phyloP scores from a whole-genome alignment of 1,140 invertebrate genomes.

The Battus philenor region DNA sequence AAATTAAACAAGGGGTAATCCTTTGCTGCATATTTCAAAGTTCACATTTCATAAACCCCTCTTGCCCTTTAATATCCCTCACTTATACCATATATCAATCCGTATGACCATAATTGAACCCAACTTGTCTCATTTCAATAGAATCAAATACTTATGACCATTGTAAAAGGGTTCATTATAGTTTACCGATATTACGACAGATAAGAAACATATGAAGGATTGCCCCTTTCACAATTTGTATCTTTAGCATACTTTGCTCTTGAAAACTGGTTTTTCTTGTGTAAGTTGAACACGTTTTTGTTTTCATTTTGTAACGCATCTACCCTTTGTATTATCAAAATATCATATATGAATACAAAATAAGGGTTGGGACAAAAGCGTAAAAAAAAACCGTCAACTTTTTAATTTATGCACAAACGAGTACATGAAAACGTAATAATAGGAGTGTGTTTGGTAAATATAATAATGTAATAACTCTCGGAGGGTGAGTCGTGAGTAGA shows the following conservation, averaged over 20 bases:
- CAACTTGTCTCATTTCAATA: conserved; percentile 35
- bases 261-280: conserved; percentile 69
- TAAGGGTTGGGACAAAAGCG: conserved; percentile 71
- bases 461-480: conserved; percentile 71
- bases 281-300: conserved; percentile 56
- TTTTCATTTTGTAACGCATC: conserved; percentile 59
- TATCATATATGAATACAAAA: conserved; percentile 75
- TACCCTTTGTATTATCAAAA: conserved; percentile 71
- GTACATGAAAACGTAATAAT: conserved; percentile 75
- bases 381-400: conserved; percentile 60
- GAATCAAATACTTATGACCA: conserved; percentile 51
- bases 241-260: conserved; percentile 65
- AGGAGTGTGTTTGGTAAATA: conserved; percentile 74
- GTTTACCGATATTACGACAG: conserved; percentile 30
- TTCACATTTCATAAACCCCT: conserved; percentile 67
- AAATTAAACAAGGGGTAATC: conserved; percentile 72
- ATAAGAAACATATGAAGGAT: conserved; percentile 66
- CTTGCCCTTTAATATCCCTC: conserved; percentile 71
- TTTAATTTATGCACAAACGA: conserved; percentile 73
- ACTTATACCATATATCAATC: conserved; percentile 73
- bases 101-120: conserved; percentile 72
- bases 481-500: conserved; percentile 44
- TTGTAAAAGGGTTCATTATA: conserved; percentile 47
- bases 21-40: conserved; percentile 61
- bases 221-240: conserved; percentile 74